A percentile compares a stretch with the other conserved stretches of the same genome.
phyloP scores from a whole-genome alignment of 2,113 vertebrate species.

The Plotosus lineatus region DNA sequence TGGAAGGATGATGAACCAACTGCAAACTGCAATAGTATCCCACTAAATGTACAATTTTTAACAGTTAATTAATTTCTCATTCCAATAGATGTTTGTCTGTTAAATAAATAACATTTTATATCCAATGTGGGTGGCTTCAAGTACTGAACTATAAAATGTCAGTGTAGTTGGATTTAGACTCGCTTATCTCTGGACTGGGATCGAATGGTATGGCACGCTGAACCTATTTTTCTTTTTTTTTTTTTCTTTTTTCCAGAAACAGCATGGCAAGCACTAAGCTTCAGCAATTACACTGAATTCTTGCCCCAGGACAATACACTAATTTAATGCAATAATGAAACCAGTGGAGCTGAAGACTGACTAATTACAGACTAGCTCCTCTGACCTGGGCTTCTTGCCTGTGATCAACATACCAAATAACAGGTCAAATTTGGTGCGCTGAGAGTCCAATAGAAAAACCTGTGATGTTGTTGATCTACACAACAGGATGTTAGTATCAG shows the following conservation, averaged over 20 bases:
- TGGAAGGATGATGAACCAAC: neutral
- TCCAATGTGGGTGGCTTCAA: neutral
- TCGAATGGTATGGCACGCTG: neutral
- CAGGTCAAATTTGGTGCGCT: slow-evolving; percentile 3
- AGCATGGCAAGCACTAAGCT: slow-evolving; percentile 13
- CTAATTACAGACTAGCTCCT: slow-evolving; percentile 23
- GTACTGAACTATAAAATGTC: neutral
- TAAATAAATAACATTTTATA: neutral
- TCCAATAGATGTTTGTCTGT: neutral
- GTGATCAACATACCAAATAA: slow-evolving; percentile 8
- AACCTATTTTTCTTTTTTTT: no score
- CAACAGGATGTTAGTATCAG: neutral
- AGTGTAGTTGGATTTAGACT: neutral
- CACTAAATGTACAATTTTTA: neutral
- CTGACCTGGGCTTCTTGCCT: slow-evolving; percentile 23
- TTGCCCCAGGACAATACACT: slow-evolving; percentile 20
- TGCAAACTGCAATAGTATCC: neutral
- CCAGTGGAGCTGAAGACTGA: slow-evolving; percentile 30
- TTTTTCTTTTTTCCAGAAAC: no score
- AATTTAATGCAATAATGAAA: slow-evolving; percentile 29
- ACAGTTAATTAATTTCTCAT: neutral
- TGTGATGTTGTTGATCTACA: neutral
- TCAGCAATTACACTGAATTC: slow-evolving; percentile 20
- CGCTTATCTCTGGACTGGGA: neutral
- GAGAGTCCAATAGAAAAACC: neutral